Evolutionary conservation across 1,140 invertebrate species (phyloP).

Genomic region (Caenorhabditis inopinata): DNA sequence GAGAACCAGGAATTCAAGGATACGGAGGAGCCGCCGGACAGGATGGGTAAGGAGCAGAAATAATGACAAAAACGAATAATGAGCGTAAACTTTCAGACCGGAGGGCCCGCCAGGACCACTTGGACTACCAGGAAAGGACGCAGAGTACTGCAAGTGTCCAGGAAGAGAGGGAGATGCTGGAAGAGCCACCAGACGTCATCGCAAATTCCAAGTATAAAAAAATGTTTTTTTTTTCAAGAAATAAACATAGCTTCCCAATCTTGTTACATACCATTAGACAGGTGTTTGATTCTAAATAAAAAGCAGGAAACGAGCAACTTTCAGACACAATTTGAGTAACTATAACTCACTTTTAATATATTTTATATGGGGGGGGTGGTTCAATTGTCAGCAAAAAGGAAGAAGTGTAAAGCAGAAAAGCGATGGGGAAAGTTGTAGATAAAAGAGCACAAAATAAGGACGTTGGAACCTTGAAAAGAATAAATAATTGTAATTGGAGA

Average conservation of each 20-base stretch:
- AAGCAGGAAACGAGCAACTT: no score
- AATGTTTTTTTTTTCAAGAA: not conserved
- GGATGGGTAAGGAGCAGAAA: slow-evolving; percentile 46
- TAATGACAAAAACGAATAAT: not conserved
- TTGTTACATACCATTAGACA: no score
- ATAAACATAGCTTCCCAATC: not conserved
- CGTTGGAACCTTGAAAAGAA: not conserved
- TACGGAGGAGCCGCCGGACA: slow-evolving; percentile 50
- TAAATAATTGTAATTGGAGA: slow-evolving; percentile 2
- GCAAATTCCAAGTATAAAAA: slow-evolving; percentile 10
- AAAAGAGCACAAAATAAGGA: no score
- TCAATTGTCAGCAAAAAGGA: not conserved
- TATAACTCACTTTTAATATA: no score
- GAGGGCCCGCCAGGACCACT: slow-evolving; percentile 4
- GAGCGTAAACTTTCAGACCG: not conserved
- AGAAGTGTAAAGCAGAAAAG: not conserved
- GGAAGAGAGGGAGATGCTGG: slow-evolving; percentile 39
- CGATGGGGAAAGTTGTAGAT: no score
- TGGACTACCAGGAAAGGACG: slow-evolving; percentile 46
- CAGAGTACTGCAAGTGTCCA: slow-evolving; percentile 51
- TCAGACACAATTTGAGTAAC: no score
- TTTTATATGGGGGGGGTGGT: no score
- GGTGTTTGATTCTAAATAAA: no score
- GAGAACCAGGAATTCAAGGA: slow-evolving; percentile 48
- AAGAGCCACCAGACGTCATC: slow-evolving; percentile 32